phyloP scores from a whole-genome alignment of 2,797 vertebrate genomes.

The Epinephelus awoara region DNA sequence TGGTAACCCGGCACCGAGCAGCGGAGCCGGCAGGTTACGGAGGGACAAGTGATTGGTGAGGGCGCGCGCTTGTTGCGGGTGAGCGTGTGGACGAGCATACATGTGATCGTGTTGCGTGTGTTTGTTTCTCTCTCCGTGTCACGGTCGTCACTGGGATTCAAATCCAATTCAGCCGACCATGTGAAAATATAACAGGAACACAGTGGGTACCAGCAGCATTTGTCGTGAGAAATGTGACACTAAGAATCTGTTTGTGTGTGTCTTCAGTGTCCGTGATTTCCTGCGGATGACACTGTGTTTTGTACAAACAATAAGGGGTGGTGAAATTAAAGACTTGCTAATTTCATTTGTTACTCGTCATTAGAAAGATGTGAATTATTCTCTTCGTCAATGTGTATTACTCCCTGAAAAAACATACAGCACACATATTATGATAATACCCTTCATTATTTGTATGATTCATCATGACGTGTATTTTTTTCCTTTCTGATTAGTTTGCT shows the following conservation, averaged over 20 bases:
- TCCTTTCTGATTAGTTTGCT: constrained; percentile 2
- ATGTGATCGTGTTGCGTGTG: constrained; percentile 4
- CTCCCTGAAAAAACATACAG: not conserved
- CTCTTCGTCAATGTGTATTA: not conserved
- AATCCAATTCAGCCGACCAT: not conserved
- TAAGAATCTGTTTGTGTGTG: not conserved
- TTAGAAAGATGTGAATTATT: not conserved
- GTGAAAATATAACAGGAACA: constrained; percentile 32
- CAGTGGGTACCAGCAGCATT: not conserved
- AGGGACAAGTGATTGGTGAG: constrained; percentile 55
- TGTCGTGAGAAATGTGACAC: constrained; percentile 13
- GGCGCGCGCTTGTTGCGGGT: constrained; percentile 22
- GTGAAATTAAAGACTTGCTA: not conserved
- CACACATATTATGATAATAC: not conserved
- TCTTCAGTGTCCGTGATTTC: constrained; percentile 8
- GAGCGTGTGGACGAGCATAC: constrained; percentile 4
- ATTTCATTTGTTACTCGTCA: not conserved
- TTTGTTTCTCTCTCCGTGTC: constrained; percentile 15
- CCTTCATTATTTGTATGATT: not conserved
- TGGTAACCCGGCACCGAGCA: constrained; percentile 69
- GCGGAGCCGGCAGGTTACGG: constrained; percentile 70
- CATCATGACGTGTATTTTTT: not conserved
- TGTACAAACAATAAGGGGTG: not conserved
- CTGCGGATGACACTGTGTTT: not conserved
- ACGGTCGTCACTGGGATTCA: not conserved